Base-by-base conservation (phyloP, 2,888 invertebrate species). In the Mesopsocus fuscifrons region DNA sequence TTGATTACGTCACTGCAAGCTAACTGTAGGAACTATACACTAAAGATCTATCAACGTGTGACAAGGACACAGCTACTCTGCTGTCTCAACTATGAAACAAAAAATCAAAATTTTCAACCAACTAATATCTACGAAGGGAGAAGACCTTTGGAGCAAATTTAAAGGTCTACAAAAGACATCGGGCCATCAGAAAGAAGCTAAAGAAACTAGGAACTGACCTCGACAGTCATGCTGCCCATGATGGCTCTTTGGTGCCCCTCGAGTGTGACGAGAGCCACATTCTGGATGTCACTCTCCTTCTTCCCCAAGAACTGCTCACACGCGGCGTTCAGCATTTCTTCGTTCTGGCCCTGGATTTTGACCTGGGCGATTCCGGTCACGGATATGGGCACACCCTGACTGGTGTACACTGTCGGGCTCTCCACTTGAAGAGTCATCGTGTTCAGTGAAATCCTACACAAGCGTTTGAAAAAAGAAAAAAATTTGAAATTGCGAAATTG, bases 321-420 rank as follows among this genome's bases (percentile, higher is more conserved):
- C 15, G 91, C 91, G 2, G 88, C 85, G 50, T 82, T 67, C 48
- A 87, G 63, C 85, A 85, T 85, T 62, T 85, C 85, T 54, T 81
- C 79, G 59, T 85, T 85, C 62, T 85, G 84, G 9, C 85, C 84
- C 65, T 84, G 84, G 51, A 85, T 82, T 63, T 84, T 84, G 6
- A 84, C 83, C 76, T 95, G 94, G 43, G 95, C 95, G 53, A 95
- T 92, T 49, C 94, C 94, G 23, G 92, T 94, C 26, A 95, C 94
- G 18, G 92, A 91, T 59, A 95, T 91, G 16, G 94, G 91, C 20
- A 95, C 94, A 44, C 94, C 94, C 63, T 92, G 89, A 55, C 85
- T 84, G 34, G 94, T 94, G 62, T 94, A 94, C 4, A 95, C 94
- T 43, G 87, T 88, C 6, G 89, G 88, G 53, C 89, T 89, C 60